Base-by-base conservation (phyloP, 2,797 vertebrate genomes). In the Chaunax sp. region DNA sequence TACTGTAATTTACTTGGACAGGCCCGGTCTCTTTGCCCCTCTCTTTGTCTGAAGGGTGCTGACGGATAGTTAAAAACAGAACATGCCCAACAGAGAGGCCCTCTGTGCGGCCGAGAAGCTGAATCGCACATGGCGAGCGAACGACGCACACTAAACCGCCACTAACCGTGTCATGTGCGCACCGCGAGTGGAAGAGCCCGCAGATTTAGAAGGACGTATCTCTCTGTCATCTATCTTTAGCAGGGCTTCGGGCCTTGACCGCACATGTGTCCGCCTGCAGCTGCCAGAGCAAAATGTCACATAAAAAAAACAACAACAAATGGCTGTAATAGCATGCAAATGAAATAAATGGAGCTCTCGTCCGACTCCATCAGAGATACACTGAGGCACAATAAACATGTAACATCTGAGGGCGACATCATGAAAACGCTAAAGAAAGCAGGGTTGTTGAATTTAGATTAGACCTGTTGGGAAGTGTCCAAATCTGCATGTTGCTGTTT, bases 1-100 rank as follows among this genome's bases (percentile, higher is more conserved):
- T 83, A 78, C 65, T 72, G 77, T 90, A 82, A 92, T 91, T 33
- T 33, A 77, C 79, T 80, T 62, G 72, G 90, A 90, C 86, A 91
- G 77, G 83, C 69, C 75, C 80, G 28, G 71, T 74, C 60, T 71
- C 73, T 72, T 69, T 10, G 58, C 70, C 69, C 72, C 56, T 43
- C 62, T 57, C 57, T 60, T 30, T 66, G 15, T 82, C 77, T 64
- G 37, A 84, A 77, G 80, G 78, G 84, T 78, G 73, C 77, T 78
- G 83, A 86, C 19, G 63, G 70, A 74, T 49, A 30, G 78, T 84
- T 88, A 77, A 87, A 88, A 89, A 86, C 64, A 81, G 84, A 89
- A 81, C 64, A 86, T 78, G 76, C 80, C 84, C 65, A 28, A 64
- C 77, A 69, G 81, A 80, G 72, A 69, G 25, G 61, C 49, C 49